A percentile compares a stretch with the other conserved stretches of the same genome.
These are phyloP conservation scores for Amblyopsis hoosieri DNA, from an alignment of 2,797 vertebrate species.

Conservation along the genomic window DNA sequence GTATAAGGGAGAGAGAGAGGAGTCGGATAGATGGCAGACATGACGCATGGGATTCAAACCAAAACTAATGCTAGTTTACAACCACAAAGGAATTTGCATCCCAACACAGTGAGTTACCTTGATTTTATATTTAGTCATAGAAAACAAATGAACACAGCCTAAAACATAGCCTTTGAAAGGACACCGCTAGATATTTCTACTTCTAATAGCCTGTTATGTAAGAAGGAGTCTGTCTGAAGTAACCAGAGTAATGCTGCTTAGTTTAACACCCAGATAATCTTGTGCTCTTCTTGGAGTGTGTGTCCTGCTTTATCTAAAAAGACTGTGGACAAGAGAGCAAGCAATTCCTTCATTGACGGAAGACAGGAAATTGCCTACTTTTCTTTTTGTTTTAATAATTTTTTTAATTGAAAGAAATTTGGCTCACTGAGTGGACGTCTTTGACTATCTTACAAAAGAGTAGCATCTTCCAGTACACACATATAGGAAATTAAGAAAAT, in stretches of 20 bases:
- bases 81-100: too few species aligned
- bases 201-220: constrained; percentile 61
- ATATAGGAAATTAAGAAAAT: not conserved
- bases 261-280: constrained; percentile 79
- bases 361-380: not conserved
- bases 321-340: constrained; percentile 43
- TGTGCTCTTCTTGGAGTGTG: constrained; percentile 59
- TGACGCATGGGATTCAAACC: too few species aligned
- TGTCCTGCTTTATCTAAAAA: constrained; percentile 69
- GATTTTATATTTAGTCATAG: too few species aligned
- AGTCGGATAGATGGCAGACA: too few species aligned
- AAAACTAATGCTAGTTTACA: too few species aligned
- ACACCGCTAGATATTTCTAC: constrained; percentile 24
- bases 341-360: constrained; percentile 14
- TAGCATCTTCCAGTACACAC: not conserved
- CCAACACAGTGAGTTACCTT: too few species aligned
- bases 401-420: not conserved
- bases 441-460: too few species aligned
- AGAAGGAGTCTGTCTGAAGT: constrained; percentile 56
- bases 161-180: constrained; percentile 14
- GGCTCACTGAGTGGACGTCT: not conserved
- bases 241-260: constrained; percentile 76
- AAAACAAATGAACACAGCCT: too few species aligned
- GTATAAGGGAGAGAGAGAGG: too few species aligned
- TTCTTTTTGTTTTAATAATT: too few species aligned